Percentiles rank a stretch among this genome's conserved stretches.
Evolutionary conservation across 2,888 invertebrate species (phyloP).

Genomic region (Cerastoderma edule): DNA sequence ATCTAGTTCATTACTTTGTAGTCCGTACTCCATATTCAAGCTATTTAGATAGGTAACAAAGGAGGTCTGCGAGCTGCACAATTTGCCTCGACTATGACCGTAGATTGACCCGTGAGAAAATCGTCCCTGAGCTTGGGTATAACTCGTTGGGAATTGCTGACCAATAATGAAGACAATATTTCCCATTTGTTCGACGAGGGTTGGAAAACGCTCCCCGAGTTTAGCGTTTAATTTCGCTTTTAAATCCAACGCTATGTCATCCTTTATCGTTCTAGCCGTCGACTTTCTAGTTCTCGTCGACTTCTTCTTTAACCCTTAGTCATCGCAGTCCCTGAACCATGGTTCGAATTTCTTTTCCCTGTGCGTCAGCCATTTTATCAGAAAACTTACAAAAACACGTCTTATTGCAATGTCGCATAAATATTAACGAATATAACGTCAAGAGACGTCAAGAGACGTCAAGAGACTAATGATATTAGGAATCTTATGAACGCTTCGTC

Average conservation of each 20-base stretch:
- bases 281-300: neutral
- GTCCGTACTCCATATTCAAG: neutral
- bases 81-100: slow-evolving; percentile 18
- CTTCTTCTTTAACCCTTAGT: neutral
- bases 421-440: slow-evolving; percentile 7
- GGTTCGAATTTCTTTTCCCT: no score
- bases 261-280: neutral
- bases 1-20: slow-evolving; percentile 1
- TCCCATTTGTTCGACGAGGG: neutral
- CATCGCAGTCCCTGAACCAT: neutral
- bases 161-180: neutral
- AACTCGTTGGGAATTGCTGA: neutral
- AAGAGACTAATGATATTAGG: neutral
- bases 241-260: neutral
- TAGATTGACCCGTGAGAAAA: neutral
- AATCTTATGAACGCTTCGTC: neutral
- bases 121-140: neutral
- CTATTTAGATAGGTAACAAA: neutral
- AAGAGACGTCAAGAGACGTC: neutral
- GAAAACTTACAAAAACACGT: neutral
- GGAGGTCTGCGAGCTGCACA: slow-evolving; percentile 21
- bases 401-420: slow-evolving; percentile 19
- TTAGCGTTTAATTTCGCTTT: neutral
- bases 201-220: slow-evolving; percentile 6
- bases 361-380: no score